These are phyloP conservation scores for Heptranchias perlo DNA, from an alignment of 2,113 vertebrate genomes.

Conservation along the genomic window DNA sequence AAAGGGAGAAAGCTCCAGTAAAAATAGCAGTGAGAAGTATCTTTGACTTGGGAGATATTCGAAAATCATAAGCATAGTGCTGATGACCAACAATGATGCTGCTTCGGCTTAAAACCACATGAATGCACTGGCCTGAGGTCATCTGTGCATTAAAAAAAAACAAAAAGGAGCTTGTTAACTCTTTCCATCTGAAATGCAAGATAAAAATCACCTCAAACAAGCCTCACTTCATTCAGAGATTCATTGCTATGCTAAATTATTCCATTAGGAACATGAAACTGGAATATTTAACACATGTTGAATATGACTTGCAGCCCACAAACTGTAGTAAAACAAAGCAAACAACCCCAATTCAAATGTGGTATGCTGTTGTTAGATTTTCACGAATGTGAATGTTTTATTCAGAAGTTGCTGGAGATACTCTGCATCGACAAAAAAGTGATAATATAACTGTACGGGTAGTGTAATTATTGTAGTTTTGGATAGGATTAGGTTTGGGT, in stretches of 20 bases:
- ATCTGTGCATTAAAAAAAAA: slow-evolving; percentile 30
- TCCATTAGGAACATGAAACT: slow-evolving; percentile 20
- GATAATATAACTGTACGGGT: too few relatives aligned
- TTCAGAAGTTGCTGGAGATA: not conserved
- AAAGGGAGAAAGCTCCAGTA: not conserved
- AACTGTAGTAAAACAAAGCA: not conserved
- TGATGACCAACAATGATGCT: not conserved
- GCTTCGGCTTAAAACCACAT: not conserved
- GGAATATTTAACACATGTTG: not conserved
- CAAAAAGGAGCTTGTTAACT: slow-evolving; percentile 33
- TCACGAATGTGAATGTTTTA: not conserved
- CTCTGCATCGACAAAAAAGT: not conserved
- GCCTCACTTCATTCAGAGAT: slow-evolving; percentile 39
- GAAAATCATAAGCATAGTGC: not conserved
- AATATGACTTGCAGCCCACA: not conserved
- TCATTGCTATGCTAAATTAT: not conserved
- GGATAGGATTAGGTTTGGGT: too few relatives aligned
- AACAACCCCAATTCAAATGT: not conserved
- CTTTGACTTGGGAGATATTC: not conserved
- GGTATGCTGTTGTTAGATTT: not conserved
- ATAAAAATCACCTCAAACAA: slow-evolving; percentile 32
- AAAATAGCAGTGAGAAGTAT: not conserved
- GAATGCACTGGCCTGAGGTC: not conserved
- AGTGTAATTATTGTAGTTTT: too few relatives aligned
- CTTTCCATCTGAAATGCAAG: slow-evolving; percentile 28